Evolutionary conservation across 2,113 vertebrate species (phyloP), one percentile per base, ranked within the genome.

Genomic region (Hyaena hyaena): DNA sequence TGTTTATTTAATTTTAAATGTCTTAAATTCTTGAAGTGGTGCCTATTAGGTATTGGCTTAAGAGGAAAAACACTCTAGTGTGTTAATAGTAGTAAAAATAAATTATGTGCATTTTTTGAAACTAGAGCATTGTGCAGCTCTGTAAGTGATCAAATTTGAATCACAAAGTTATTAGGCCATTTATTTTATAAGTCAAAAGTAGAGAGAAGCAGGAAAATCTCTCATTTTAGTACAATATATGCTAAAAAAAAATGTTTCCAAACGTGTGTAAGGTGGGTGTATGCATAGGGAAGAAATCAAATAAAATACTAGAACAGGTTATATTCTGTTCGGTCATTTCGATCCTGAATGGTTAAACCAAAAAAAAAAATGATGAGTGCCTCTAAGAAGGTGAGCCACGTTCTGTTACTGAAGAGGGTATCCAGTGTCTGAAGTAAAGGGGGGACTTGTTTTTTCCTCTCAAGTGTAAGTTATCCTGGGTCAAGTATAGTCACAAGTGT

Each of bases 41-140:
- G 4, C 66, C 23, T 96, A 69, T 19, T 69, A 2, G 77, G 1
- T 82, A 35, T 50, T 80, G 58, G 39, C 71, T 73, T 96, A 23
- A 39, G 12, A 43, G 58, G 5, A 12, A 82, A 93, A 88, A 2
- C 65, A 84, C 76, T 87, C 66, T 7, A 31, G 8, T 87, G 16
- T 89, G 10, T 73, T 71, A 96, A 83, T 23, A 48, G 43, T 71
- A 39, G 61, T 89, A 79, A 83, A 74, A 69, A 89, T 71, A 95
- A 79, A 86, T 65, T 43, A 61, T 2, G 0, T 84, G 4, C 61
- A 31, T 88, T 69, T 82, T 76, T 88, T 73, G 33, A 45, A 94
- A 58, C 16, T 83, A 82, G 71, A 94, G 14, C 16, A 71, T 58
- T 74, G 14, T 85, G 4, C 71, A 71, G 7, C 31, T 79, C 68